Evolutionary conservation across 2,113 vertebrate genomes (phyloP).

Genomic region (Acanthisitta chloris): DNA sequence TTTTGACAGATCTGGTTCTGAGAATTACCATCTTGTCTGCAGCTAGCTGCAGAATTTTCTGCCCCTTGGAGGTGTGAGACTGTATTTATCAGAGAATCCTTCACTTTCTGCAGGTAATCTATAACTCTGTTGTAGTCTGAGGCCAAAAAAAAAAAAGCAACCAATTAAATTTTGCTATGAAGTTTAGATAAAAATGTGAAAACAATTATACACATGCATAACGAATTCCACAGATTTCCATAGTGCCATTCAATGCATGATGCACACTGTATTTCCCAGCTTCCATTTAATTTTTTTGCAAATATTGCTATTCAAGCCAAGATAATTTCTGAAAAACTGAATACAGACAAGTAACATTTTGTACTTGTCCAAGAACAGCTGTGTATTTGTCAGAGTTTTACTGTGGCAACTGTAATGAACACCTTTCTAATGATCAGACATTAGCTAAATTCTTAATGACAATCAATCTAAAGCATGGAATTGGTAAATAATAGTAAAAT

Average conservation of each 20-base stretch:
- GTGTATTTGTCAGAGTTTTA: neutral
- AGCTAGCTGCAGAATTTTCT: slow-evolving; percentile 28
- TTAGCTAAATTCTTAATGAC: neutral
- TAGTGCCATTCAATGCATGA: neutral
- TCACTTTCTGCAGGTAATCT: slow-evolving; percentile 57
- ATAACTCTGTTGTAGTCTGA: slow-evolving; percentile 44
- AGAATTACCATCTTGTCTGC: neutral
- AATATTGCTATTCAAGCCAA: neutral
- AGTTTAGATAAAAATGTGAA: neutral
- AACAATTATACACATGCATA: neutral
- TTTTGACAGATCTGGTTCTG: slow-evolving; percentile 18
- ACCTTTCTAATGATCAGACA: neutral
- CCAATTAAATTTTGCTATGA: neutral
- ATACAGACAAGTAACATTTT: neutral
- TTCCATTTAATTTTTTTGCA: neutral
- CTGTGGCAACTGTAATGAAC: neutral
- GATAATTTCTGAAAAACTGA: neutral
- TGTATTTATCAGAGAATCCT: slow-evolving; percentile 43
- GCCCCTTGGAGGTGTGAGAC: slow-evolving; percentile 46
- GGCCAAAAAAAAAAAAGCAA: neutral
- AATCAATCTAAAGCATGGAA: neutral
- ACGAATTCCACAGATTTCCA: neutral
- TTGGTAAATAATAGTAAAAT: neutral
- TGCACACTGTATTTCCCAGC: neutral
- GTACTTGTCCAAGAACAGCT: neutral